Evolutionary conservation across 2,797 vertebrate species (phyloP).

Genomic region (Cercopithecus neglectus): DNA sequence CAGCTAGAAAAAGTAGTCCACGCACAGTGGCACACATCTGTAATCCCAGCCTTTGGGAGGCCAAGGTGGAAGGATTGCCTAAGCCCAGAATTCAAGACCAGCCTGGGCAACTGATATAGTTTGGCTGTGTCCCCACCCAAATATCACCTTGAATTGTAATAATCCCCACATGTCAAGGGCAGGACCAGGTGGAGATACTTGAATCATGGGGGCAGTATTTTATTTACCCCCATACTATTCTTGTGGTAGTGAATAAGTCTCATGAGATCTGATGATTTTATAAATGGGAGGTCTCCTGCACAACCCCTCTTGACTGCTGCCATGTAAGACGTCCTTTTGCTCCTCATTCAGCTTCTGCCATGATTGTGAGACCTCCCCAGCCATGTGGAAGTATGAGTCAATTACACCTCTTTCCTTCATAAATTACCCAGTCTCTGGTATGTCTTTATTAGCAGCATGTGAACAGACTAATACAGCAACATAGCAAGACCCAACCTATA

Average conservation of each 20-base stretch:
- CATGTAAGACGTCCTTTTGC: background rate
- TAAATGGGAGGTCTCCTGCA: background rate
- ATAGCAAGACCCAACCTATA: background rate
- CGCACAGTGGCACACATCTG: background rate
- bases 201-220: background rate
- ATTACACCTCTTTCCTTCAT: background rate
- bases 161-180: background rate
- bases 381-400: background rate
- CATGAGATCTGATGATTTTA: background rate
- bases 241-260: background rate
- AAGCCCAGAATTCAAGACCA: background rate
- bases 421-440: background rate
- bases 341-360: background rate
- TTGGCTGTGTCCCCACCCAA: background rate
- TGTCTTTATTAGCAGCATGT: background rate
- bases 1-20: background rate
- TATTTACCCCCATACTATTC: background rate
- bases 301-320: background rate
- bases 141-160: background rate
- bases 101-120: background rate
- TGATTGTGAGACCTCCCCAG: background rate
- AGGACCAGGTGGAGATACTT: background rate
- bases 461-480: background rate
- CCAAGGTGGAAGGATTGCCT: background rate
- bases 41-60: background rate